A percentile compares a stretch with the other conserved stretches of the same genome.
Conservation (phyloP, 1,140 invertebrate species). For the Heliconius congener region DNA sequence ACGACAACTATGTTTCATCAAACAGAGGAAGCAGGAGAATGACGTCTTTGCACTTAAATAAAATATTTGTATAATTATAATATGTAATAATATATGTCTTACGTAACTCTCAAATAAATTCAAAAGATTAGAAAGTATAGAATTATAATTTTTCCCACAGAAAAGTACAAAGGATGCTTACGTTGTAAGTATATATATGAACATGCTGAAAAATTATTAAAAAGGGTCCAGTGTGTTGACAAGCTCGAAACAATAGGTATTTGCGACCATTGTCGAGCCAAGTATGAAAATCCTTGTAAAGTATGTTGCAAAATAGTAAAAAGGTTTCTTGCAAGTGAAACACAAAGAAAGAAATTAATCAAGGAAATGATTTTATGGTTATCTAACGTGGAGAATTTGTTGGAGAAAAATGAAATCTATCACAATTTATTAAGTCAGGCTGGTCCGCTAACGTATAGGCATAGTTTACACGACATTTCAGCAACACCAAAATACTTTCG, state of each 20-base stretch:
- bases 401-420: neutral
- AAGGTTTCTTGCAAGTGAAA: conserved; percentile 32
- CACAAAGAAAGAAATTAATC: conserved; percentile 18
- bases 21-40: too few species aligned
- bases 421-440: neutral
- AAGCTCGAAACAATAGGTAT: conserved; percentile 39
- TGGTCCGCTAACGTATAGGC: neutral
- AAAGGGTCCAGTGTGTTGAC: conserved; percentile 32
- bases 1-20: too few species aligned
- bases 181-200: conserved; percentile 50
- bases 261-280: conserved; percentile 41
- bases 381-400: neutral
- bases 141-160: conserved; percentile 18
- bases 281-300: conserved; percentile 22
- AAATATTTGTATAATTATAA: too few species aligned
- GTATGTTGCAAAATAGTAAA: conserved; percentile 32
- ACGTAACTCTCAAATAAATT: too few species aligned
- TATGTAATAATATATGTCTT: too few species aligned
- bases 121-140: too few species aligned
- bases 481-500: neutral
- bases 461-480: neutral
- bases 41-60: too few species aligned
- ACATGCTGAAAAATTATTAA: conserved; percentile 37
- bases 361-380: conserved; percentile 18
- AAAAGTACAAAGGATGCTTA: conserved; percentile 42